Percentiles rank a stretch among this genome's conserved stretches.
Evolutionary conservation across 37 sponge, comb jelly and placozoan genomes (phyloP).

Genomic region (Spongia lamella): DNA sequence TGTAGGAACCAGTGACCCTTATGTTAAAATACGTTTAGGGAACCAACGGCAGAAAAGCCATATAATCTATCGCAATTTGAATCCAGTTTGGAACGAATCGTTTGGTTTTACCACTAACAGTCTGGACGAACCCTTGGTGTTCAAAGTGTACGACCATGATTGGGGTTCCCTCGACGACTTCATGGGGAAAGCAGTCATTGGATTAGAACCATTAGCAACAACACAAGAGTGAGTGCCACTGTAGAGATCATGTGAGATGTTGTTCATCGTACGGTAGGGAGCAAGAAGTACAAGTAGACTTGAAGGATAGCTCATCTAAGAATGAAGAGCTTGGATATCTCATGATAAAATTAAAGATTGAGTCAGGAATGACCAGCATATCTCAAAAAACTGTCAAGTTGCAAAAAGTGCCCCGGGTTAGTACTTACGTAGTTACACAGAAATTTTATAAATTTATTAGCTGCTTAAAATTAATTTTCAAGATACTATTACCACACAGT

Average conservation of each 20-base stretch:
- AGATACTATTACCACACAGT: too few species aligned
- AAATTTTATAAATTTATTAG: too few species aligned
- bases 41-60: conserved; percentile 40
- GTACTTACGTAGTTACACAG: too few species aligned
- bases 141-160: conserved; percentile 87
- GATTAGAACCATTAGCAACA: conserved; percentile 11
- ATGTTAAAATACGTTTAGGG: conserved; percentile 74
- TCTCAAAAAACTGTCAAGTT: too few species aligned
- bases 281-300: neutral
- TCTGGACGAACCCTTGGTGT: conserved; percentile 20
- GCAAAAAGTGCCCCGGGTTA: too few species aligned
- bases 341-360: neutral
- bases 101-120: conserved; percentile 49
- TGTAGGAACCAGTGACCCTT: conserved; percentile 87
- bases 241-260: too few species aligned
- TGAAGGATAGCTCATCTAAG: neutral
- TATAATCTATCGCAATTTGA: conserved; percentile 67
- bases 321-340: neutral
- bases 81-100: conserved; percentile 88
- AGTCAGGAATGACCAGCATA: too few species aligned
- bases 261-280: neutral
- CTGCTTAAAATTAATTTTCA: too few species aligned
- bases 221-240: conserved; percentile 35
- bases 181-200: conserved; percentile 69
- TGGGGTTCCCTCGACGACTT: conserved; percentile 70